These are phyloP conservation scores for Antidorcas marsupialis DNA, from an alignment of 2,113 vertebrate genomes.

Conservation along the genomic window DNA sequence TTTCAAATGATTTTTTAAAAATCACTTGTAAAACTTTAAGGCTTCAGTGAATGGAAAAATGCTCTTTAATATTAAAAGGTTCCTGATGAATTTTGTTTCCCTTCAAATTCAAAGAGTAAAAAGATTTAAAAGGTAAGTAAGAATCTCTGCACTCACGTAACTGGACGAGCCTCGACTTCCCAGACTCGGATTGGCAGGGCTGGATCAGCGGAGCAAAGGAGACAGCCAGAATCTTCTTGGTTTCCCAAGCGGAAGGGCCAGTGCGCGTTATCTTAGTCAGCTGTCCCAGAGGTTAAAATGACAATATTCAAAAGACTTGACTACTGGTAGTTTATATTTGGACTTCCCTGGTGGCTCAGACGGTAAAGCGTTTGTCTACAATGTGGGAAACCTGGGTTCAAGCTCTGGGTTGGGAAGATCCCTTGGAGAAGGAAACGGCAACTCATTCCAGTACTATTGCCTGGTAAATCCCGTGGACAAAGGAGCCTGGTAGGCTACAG, in stretches of 20 bases:
- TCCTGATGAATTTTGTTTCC: background rate
- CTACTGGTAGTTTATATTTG: background rate
- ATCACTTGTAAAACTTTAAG: background rate
- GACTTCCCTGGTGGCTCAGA: background rate
- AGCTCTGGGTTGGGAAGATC: background rate
- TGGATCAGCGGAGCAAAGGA: slow-evolving; percentile 96
- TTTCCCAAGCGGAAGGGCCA: slow-evolving; percentile 92
- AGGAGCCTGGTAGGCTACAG: background rate
- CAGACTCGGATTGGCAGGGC: slow-evolving; percentile 86
- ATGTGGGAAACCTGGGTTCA: background rate
- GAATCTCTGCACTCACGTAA: slow-evolving; percentile 88
- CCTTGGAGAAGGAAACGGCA: background rate
- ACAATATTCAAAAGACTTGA: slow-evolving; percentile 1
- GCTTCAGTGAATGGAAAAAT: background rate
- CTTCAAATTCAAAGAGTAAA: background rate
- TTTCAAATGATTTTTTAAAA: background rate
- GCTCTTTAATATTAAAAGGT: background rate
- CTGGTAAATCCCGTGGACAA: background rate
- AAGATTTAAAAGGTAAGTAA: background rate
- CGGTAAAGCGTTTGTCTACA: background rate
- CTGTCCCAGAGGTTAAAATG: slow-evolving; percentile 78
- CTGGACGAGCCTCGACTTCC: slow-evolving; percentile 85
- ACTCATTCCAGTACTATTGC: background rate
- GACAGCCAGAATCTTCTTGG: slow-evolving; percentile 98
- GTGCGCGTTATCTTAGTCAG: slow-evolving; percentile 96